phyloP scores from a whole-genome alignment of 2,888 invertebrate genomes.

The Amphipyra berbera region DNA sequence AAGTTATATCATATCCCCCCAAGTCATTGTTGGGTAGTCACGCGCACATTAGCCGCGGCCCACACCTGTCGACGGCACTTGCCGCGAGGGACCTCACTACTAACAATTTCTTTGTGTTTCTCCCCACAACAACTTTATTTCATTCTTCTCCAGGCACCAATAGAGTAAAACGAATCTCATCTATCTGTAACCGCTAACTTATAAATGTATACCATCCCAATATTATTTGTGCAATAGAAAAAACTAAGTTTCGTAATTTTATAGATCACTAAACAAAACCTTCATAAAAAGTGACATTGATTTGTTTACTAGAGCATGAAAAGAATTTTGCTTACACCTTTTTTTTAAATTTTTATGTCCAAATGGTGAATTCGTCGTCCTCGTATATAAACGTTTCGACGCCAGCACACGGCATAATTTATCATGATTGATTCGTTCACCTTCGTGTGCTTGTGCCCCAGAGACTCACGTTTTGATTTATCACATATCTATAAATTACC shows the following conservation, averaged over 20 bases:
- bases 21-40: constrained; percentile 79
- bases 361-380: constrained; percentile 50
- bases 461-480: constrained; percentile 66
- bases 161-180: constrained; percentile 63
- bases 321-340: too few relatives aligned
- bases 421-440: constrained; percentile 71
- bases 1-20: constrained; percentile 71
- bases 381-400: constrained; percentile 52
- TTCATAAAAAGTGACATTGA: constrained; percentile 24
- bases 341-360: constrained; percentile 33
- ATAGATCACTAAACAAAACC: background rate
- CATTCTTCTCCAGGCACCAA: constrained; percentile 70
- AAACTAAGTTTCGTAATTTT: constrained; percentile 21
- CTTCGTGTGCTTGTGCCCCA: constrained; percentile 55
- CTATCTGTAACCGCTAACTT: constrained; percentile 29
- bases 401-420: constrained; percentile 64
- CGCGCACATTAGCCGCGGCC: constrained; percentile 72
- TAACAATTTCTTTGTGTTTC: constrained; percentile 80
- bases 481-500: constrained; percentile 67
- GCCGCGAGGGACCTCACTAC: constrained; percentile 73
- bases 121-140: constrained; percentile 71
- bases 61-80: constrained; percentile 79
- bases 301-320: constrained; percentile 16
- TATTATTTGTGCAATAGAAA: constrained; percentile 13
- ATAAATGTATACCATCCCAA: constrained; percentile 14